Evolutionary conservation across 2,113 vertebrate species (phyloP).

Genomic region (Melanotaenia duboulayi): DNA sequence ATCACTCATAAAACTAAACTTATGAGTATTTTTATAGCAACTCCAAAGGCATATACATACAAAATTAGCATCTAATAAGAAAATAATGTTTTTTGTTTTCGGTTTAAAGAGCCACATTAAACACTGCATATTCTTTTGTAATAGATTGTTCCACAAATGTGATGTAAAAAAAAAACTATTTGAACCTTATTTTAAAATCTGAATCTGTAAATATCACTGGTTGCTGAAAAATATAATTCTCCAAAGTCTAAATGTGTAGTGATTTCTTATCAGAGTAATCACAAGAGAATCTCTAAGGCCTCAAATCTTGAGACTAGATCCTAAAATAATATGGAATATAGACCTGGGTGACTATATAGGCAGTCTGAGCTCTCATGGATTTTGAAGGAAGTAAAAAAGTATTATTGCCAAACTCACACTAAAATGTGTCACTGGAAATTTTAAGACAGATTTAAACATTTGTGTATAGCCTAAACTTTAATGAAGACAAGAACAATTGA

Average conservation of each 20-base stretch:
- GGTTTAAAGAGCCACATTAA: constrained; percentile 16
- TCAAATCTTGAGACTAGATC: not conserved
- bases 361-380: constrained; percentile 41
- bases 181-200: not conserved
- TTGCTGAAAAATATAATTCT: not conserved
- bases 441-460: not conserved
- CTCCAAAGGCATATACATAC: constrained; percentile 11
- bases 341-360: constrained; percentile 7
- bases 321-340: not conserved
- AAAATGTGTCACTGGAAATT: constrained; percentile 1
- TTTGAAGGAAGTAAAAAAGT: constrained; percentile 9
- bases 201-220: not conserved
- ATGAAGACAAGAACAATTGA: not conserved
- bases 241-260: not conserved
- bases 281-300: constrained; percentile 1
- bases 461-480: not conserved
- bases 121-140: constrained; percentile 24
- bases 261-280: not conserved
- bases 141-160: constrained; percentile 2
- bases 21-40: constrained; percentile 2
- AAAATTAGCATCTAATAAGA: constrained; percentile 20
- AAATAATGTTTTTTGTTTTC: constrained; percentile 23
- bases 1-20: constrained; percentile 10
- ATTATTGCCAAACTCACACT: not conserved
- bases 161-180: not conserved